Conservation (phyloP, 1,140 invertebrate genomes). For the Atopsyche davidsoni region DNA sequence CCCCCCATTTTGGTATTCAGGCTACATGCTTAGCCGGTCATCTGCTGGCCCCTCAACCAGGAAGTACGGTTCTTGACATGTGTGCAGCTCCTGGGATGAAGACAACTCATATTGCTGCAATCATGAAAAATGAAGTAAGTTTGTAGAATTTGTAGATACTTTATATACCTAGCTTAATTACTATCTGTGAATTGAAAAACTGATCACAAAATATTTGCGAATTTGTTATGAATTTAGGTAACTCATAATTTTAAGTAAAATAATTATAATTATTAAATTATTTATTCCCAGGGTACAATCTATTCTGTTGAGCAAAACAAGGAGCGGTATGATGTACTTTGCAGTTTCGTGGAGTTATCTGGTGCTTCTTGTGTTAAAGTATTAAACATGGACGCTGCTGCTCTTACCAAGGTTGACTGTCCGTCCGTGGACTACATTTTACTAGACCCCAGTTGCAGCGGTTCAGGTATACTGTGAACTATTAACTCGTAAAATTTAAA, state of each 20-base stretch:
- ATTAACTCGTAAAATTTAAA: not conserved
- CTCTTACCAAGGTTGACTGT: conserved; percentile 54
- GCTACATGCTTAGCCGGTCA: conserved; percentile 82
- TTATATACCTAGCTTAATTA: not conserved
- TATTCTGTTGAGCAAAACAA: conserved; percentile 75
- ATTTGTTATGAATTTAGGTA: conserved; percentile 3
- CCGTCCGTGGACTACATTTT: conserved; percentile 81
- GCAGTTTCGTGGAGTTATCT: conserved; percentile 55
- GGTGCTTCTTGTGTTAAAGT: conserved; percentile 61
- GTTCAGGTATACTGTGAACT: conserved; percentile 63
- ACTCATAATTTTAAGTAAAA: conserved; percentile 9
- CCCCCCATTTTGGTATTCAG: no score
- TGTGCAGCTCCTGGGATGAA: conserved; percentile 98
- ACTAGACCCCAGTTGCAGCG: conserved; percentile 93
- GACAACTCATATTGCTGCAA: conserved; percentile 79
- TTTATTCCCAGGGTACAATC: conserved; percentile 54
- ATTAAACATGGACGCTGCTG: conserved; percentile 66
- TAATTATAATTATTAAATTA: conserved; percentile 28
- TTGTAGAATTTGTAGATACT: conserved; percentile 7
- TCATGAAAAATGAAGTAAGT: conserved; percentile 63
- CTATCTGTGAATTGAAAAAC: not conserved
- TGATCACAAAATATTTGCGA: conserved; percentile 11
- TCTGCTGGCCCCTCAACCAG: conserved; percentile 63
- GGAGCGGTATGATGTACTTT: conserved; percentile 60
- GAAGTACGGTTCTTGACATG: conserved; percentile 75